These are phyloP conservation scores for Desoria tigrina DNA, from an alignment of 2,888 invertebrate genomes.

Conservation along the genomic window DNA sequence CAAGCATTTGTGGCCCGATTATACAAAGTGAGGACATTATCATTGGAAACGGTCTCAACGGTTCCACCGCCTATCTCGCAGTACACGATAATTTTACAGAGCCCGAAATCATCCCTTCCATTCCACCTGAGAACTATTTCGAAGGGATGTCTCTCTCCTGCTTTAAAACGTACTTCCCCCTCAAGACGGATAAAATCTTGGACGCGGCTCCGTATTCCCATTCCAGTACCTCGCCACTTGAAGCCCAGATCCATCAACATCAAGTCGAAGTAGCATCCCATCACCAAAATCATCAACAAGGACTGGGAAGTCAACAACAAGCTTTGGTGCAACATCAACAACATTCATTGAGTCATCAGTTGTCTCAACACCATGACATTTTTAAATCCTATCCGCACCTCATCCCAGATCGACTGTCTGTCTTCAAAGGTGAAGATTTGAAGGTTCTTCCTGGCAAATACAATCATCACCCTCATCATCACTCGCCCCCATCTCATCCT, in stretches of 20 bases:
- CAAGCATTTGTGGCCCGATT: too few species aligned
- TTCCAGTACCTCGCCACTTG: neutral
- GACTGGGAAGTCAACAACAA: neutral
- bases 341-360: neutral
- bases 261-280: neutral
- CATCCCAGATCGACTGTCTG: constrained; percentile 24
- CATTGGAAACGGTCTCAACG: neutral
- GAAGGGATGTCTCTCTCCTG: constrained; percentile 27
- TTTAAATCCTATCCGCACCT: constrained; percentile 38
- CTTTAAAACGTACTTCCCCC: constrained; percentile 23
- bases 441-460: constrained; percentile 16
- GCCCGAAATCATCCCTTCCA: neutral
- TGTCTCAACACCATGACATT: constrained; percentile 31
- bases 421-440: constrained; percentile 16
- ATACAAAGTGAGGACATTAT: too few species aligned
- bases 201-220: neutral
- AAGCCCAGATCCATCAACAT: constrained; percentile 10
- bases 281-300: constrained; percentile 14
- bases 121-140: neutral
- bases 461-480: constrained; percentile 22
- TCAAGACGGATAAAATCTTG: constrained; percentile 17
- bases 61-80: neutral
- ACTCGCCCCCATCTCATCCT: constrained; percentile 18
- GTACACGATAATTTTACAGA: neutral
- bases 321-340: neutral